Evolutionary conservation across 2,797 vertebrate species (phyloP), one percentile per base, ranked within the genome.

Genomic region (Mormyrus hasselquistii): DNA sequence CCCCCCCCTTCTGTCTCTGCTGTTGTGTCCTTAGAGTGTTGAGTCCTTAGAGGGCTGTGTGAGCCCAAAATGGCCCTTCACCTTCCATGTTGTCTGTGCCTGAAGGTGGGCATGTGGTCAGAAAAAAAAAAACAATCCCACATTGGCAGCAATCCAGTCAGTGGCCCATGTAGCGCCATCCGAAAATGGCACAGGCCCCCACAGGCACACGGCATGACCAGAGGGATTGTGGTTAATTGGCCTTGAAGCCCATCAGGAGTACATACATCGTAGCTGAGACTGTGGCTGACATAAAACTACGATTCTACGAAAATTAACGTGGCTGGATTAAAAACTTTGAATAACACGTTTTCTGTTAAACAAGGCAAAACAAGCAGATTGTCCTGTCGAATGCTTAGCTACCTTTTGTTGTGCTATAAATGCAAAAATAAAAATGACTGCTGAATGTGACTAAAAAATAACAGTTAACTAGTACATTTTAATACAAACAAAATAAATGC

Each of bases 11-110:
- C 79, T 52, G 16, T 91, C 90, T 90, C 92, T 89, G 91, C 91
- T 90, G 90, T 50, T 90, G 65, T 29, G 2, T 73, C 29, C 29
- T 34, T 34, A 34, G 14, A 73, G 90, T 90, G 90, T 22, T 84
- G 47, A 84, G 19, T 84, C 47, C 47, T 50, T 8, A 84, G 47
- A 91, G 90, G 90, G 90, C 91, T 22, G 84, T 87, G 88, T 90
- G 76, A 92, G 93, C 91, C 89, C 88, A 83, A 89, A 92, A 89
- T 91, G 90, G 93, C 89, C 91, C 59, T 12, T 2, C n/a, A 88
- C 44, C 88, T 91, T 10, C 29, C 90, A 92, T 92, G 88, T 92
- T 90, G 69, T 29, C 76, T 59, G 50, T 69, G 22, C 12, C 59
- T 50, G 34, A 41, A 29, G 22, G 14, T 29, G 47, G 22, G 19